These are phyloP conservation scores for Vanessa cardui DNA, from an alignment of 2,888 invertebrate genomes.

Conservation along the genomic window DNA sequence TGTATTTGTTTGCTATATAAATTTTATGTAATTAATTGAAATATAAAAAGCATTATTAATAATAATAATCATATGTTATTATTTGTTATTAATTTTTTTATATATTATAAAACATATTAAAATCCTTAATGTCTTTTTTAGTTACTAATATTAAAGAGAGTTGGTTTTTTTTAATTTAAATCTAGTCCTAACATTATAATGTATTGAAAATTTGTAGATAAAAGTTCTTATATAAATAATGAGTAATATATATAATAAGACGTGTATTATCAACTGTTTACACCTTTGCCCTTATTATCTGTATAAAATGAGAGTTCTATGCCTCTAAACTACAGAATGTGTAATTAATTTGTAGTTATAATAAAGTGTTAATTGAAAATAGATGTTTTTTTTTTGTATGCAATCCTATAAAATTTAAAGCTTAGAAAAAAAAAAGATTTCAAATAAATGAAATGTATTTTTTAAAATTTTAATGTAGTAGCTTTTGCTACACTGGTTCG, in stretches of 20 bases:
- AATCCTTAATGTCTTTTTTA: background rate
- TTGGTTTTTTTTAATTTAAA: conserved; percentile 22
- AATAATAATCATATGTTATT: no score
- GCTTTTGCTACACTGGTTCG: no score
- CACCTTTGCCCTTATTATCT: conserved; percentile 28
- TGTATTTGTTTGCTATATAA: no score
- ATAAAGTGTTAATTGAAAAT: conserved; percentile 69
- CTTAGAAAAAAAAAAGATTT: no score
- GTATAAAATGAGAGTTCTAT: conserved; percentile 37
- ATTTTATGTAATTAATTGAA: no score
- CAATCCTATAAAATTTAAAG: background rate
- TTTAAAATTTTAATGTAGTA: no score
- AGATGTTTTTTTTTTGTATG: conserved; percentile 33
- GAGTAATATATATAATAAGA: background rate
- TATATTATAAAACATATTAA: background rate
- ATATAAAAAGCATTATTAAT: no score
- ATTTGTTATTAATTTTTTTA: no score
- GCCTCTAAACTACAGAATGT: conserved; percentile 52
- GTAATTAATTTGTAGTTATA: conserved; percentile 61
- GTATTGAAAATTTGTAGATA: conserved; percentile 19
- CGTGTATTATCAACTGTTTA: conserved; percentile 12
- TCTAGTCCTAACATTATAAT: conserved; percentile 32
- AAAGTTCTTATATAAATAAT: conserved; percentile 14
- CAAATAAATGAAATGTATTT: no score
- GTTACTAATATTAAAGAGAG: background rate